Percentiles rank a stretch among this genome's conserved stretches.
Conservation (phyloP, 2,797 vertebrate genomes). For the Alfaro cultratus region DNA sequence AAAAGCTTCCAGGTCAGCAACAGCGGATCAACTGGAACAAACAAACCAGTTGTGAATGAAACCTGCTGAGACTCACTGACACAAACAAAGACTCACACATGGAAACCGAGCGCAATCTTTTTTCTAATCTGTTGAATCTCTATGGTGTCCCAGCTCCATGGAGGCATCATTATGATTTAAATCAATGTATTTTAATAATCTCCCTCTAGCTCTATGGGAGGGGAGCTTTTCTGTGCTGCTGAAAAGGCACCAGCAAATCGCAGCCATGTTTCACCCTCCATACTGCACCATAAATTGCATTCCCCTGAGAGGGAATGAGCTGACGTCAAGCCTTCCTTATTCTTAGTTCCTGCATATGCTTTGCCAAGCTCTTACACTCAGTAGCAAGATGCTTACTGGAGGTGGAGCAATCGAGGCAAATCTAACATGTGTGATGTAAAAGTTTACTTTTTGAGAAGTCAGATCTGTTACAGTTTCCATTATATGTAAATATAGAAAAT, state of each 20-base stretch:
- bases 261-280: conserved; percentile 50
- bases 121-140: conserved; percentile 51
- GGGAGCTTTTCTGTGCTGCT: conserved; percentile 50
- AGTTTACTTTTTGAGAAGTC: conserved; percentile 18
- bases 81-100: conserved; percentile 30
- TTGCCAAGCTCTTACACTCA: conserved; percentile 52
- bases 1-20: conserved; percentile 4
- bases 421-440: conserved; percentile 17
- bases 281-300: conserved; percentile 63
- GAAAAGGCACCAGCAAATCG: conserved; percentile 58
- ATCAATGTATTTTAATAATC: conserved; percentile 49
- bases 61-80: conserved; percentile 28
- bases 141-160: conserved; percentile 47
- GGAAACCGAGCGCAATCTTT: conserved; percentile 35
- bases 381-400: conserved; percentile 21
- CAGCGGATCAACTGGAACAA: conserved; percentile 23
- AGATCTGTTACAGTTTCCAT: conserved; percentile 13
- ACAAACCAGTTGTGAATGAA: conserved; percentile 25
- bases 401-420: conserved; percentile 15
- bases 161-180: conserved; percentile 46
- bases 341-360: conserved; percentile 66
- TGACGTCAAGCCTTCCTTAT: conserved; percentile 72
- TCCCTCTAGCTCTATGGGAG: conserved; percentile 23
- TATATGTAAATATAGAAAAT: neutral
- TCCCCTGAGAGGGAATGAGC: conserved; percentile 58